Conservation (phyloP, 2,888 invertebrate genomes). For the Andrena bucephala region DNA sequence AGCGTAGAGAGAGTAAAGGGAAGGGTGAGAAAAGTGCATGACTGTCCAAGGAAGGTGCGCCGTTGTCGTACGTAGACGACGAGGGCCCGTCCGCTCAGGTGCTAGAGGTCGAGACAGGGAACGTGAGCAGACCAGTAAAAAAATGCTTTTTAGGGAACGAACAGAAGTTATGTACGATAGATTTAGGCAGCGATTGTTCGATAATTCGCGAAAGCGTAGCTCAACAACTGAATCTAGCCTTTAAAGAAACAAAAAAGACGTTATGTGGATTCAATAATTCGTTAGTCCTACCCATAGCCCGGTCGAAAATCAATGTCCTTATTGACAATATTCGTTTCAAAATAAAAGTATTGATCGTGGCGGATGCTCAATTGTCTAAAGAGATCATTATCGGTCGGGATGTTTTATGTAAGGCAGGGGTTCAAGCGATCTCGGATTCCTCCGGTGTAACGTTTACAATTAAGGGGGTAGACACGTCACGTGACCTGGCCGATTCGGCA, state of each 20-base stretch:
- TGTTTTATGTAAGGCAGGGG: constrained; percentile 41
- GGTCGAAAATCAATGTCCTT: constrained; percentile 36
- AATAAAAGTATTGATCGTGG: constrained; percentile 55
- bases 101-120: constrained; percentile 11
- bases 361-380: constrained; percentile 48
- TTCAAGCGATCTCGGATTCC: constrained; percentile 32
- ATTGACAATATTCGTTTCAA: constrained; percentile 55
- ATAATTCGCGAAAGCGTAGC: constrained; percentile 60
- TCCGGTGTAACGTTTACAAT: constrained; percentile 7
- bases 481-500: too few relatives aligned
- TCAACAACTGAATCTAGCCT: constrained; percentile 30
- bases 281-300: constrained; percentile 45
- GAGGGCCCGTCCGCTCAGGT: not conserved
- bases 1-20: too few relatives aligned
- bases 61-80: constrained; percentile 13
- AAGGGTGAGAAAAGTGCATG: too few relatives aligned
- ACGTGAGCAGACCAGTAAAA: constrained; percentile 50
- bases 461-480: too few relatives aligned
- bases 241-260: constrained; percentile 36
- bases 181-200: constrained; percentile 66
- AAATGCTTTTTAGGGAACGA: constrained; percentile 36
- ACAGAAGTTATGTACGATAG: constrained; percentile 50
- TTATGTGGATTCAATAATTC: constrained; percentile 59
- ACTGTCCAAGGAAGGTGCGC: too few relatives aligned
- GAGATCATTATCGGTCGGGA: constrained; percentile 61